Percentiles rank a stretch among this genome's conserved stretches.
Conservation (phyloP, 2,888 invertebrate species). For the Stegophylla sp. region DNA sequence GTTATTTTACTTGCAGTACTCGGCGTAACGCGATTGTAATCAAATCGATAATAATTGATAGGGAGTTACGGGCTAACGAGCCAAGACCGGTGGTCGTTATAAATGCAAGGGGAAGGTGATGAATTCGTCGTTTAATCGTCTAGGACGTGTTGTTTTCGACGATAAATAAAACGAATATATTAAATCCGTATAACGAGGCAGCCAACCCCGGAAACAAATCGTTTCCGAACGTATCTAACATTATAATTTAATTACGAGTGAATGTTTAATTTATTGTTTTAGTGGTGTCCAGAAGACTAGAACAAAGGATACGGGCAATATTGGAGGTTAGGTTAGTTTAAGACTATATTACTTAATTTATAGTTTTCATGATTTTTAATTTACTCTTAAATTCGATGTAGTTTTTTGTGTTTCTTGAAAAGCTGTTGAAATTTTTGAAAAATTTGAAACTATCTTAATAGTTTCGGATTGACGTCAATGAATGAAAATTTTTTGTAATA, state of each 20-base stretch:
- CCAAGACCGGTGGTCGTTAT: background rate
- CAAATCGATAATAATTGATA: conserved; percentile 42
- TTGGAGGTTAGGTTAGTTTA: too few species aligned
- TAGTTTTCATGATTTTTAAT: too few species aligned
- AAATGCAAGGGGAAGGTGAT: background rate
- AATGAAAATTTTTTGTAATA: too few species aligned
- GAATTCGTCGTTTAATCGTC: background rate
- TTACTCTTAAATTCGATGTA: too few species aligned
- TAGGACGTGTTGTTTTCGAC: background rate
- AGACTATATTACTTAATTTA: too few species aligned
- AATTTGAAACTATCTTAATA: too few species aligned
- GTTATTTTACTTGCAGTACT: background rate
- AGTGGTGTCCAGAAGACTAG: too few species aligned
- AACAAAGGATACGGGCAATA: too few species aligned
- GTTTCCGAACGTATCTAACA: background rate
- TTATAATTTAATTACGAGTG: background rate
- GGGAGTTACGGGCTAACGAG: conserved; percentile 1
- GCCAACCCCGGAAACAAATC: background rate
- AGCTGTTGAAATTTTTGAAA: too few species aligned
- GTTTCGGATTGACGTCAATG: too few species aligned
- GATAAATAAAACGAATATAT: background rate
- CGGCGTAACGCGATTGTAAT: background rate
- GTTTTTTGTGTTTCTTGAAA: too few species aligned
- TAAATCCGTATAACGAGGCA: background rate
- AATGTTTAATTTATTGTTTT: too few species aligned